phyloP scores from a whole-genome alignment of 1,140 invertebrate genomes.

The Dryas iulia region DNA sequence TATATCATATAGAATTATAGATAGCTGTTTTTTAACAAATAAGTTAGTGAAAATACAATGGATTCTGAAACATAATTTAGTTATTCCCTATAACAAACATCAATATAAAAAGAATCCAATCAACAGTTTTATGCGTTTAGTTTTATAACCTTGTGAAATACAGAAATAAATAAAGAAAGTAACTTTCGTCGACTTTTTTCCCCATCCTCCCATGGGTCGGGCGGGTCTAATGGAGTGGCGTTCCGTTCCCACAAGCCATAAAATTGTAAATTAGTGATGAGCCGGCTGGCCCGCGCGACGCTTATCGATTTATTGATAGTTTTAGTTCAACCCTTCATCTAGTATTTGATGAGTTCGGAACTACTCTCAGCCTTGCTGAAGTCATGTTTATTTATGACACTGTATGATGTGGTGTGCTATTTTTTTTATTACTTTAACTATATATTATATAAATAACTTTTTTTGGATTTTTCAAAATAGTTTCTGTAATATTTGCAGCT shows the following conservation, averaged over 20 bases:
- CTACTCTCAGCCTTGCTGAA: conserved; percentile 13
- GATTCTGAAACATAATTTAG: no score
- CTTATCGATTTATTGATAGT: conserved; percentile 78
- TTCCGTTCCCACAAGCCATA: conserved; percentile 72
- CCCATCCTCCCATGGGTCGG: conserved; percentile 52
- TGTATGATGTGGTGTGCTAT: background rate
- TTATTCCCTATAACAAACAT: no score
- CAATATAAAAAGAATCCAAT: background rate
- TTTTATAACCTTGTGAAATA: background rate
- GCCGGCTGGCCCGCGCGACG: conserved; percentile 58
- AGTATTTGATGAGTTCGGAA: conserved; percentile 28
- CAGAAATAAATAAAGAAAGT: conserved; percentile 19
- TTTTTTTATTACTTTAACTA: background rate
- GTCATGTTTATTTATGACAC: background rate
- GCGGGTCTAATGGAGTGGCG: conserved; percentile 70
- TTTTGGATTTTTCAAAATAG: no score
- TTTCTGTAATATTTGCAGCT: no score
- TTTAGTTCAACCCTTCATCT: conserved; percentile 52
- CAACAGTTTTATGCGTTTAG: background rate
- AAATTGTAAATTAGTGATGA: conserved; percentile 80
- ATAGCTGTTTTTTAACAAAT: no score
- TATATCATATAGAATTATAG: no score
- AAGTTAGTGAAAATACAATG: no score
- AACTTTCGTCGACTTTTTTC: conserved; percentile 40
- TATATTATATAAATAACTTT: no score